These are phyloP conservation scores for Elysia crispata DNA, from an alignment of 2,888 invertebrate species.

Conservation along the genomic window DNA sequence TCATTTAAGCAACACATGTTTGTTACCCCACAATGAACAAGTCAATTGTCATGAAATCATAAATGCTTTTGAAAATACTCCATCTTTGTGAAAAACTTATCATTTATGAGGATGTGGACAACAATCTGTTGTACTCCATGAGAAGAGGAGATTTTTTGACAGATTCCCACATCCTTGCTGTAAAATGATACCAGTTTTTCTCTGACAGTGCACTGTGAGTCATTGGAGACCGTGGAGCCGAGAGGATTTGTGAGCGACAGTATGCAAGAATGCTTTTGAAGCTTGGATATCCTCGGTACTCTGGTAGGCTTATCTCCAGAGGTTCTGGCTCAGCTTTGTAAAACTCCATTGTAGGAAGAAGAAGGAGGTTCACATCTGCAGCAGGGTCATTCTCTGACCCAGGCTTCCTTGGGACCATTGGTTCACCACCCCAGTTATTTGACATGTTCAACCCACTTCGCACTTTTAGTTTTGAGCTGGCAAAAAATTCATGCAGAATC, in stretches of 20 bases:
- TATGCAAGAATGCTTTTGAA: conserved; percentile 83
- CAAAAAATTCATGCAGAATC: conserved; percentile 67
- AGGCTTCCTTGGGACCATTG: conserved; percentile 20
- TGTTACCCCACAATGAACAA: too few relatives aligned
- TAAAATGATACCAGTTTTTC: conserved; percentile 90
- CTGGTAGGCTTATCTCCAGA: conserved; percentile 63
- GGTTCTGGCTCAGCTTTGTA: conserved; percentile 60
- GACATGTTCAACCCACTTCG: conserved; percentile 63
- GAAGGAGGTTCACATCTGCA: conserved; percentile 63
- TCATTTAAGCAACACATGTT: too few relatives aligned
- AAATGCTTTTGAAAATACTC: too few relatives aligned
- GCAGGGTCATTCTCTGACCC: conserved; percentile 32
- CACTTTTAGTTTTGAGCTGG: conserved; percentile 74
- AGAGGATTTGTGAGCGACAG: conserved; percentile 84
- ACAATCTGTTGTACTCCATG: conserved; percentile 88
- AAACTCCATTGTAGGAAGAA: conserved; percentile 66
- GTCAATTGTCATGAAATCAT: too few relatives aligned
- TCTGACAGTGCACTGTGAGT: conserved; percentile 87
- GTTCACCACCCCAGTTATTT: conserved; percentile 39
- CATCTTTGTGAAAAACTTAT: too few relatives aligned
- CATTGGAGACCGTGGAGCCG: conserved; percentile 84
- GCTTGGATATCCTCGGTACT: conserved; percentile 76
- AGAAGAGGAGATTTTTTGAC: conserved; percentile 90
- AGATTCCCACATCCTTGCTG: conserved; percentile 89
- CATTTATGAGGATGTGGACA: conserved; percentile 80